A percentile compares a stretch with the other conserved stretches of the same genome.
Evolutionary conservation across 2,888 invertebrate genomes (phyloP).

Genomic region (Pollenia angustigena): DNA sequence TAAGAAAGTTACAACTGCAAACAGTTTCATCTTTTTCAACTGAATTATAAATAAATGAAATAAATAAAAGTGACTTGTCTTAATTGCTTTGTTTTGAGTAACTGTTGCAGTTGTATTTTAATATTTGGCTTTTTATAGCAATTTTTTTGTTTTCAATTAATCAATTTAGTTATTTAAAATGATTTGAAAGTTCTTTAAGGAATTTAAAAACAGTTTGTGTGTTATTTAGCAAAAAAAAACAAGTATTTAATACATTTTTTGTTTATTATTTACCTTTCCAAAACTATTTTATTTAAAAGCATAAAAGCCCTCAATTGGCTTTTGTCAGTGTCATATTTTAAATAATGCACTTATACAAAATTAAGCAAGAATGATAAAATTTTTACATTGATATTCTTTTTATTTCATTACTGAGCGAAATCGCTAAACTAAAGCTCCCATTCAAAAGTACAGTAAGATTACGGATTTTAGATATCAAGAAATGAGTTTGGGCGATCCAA

Average conservation of each 20-base stretch:
- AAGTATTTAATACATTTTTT: background rate
- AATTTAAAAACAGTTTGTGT: constrained; percentile 20
- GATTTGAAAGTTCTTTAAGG: no score
- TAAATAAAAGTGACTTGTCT: background rate
- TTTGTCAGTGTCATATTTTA: constrained; percentile 10
- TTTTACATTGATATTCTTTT: no score
- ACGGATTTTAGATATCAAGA: no score
- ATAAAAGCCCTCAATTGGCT: background rate
- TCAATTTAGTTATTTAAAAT: no score
- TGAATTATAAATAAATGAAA: background rate
- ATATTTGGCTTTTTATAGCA: no score
- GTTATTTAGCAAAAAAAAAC: background rate
- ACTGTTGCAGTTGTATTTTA: constrained; percentile 24
- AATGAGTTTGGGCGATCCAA: no score
- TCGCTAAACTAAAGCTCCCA: no score
- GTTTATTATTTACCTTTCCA: constrained; percentile 43
- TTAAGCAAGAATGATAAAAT: no score
- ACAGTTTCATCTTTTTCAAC: constrained; percentile 35
- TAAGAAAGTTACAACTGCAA: constrained; percentile 23
- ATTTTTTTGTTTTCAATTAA: no score
- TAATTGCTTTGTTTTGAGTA: background rate
- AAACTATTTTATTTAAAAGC: constrained; percentile 30
- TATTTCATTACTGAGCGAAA: no score
- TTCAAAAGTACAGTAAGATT: no score
- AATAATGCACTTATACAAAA: background rate